Base-by-base conservation (phyloP, 2,797 vertebrate species). In the Heterohyrax brucei region DNA sequence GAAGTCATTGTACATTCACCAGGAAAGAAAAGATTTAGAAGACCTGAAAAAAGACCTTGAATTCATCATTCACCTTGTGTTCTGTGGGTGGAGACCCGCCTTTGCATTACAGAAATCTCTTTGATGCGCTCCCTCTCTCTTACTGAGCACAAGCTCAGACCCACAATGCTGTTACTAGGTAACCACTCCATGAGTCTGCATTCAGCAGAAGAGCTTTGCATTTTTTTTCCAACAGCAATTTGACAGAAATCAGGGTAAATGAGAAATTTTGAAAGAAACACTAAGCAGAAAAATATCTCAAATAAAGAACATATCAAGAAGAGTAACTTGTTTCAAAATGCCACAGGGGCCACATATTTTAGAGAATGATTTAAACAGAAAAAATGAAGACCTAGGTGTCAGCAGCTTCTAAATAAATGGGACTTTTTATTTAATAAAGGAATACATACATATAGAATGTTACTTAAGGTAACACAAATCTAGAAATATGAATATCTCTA, bases 111-210 rank as follows among this genome's bases (percentile, higher is more conserved):
- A 91, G 86, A 89, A 95, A 91, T 16, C 24, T 48, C 95, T 95
- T 87, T 96, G 84, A 88, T 78, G 89, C 33, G 3, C 87, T 33
- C 48, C 4, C 28, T 2, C 83, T 30, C 33, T 13, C 1, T 0
- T 68, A 68, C 76, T 30, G 86, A 81, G 79, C 76, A 7, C n/a
- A 46, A 89, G 88, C 96, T 95, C 78, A 95, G 76, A 78, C 44
- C 56, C 83, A 91, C 87, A 96, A n/a, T 78, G 89, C 96, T 94
- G 96, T 97, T 97, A 97, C 97, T 97, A 97, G 95, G 95, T 95
- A 97, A 97, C 95, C 95, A 89, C 7, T 87, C 22, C 30, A 72
- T 0, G 9, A 75, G 87, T 73, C 53, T 95, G 78, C 81, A 76
- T 96, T 97, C 96, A 93, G 9, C 9, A 78, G 56, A 76, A 82